phyloP scores from a whole-genome alignment of 92 coral and sea anemone species.

The Palythoa grandiflora region DNA sequence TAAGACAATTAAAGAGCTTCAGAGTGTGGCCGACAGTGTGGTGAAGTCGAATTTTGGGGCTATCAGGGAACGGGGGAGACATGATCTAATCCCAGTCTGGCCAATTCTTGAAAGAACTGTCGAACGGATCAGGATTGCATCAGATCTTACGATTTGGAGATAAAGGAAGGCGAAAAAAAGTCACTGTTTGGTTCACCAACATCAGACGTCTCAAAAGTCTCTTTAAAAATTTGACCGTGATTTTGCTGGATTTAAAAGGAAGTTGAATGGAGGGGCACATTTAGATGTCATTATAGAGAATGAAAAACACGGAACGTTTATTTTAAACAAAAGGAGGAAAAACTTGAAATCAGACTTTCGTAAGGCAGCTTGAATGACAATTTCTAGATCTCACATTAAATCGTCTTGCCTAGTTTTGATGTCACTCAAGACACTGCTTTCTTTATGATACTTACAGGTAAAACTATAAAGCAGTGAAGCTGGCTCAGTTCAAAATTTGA shows the following conservation, averaged over 20 bases:
- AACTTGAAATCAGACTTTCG: not conserved
- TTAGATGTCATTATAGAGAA: conserved; percentile 4
- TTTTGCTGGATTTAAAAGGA: not conserved
- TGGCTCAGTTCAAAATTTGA: not conserved
- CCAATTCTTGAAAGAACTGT: conserved; percentile 34
- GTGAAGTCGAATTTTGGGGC: too few relatives aligned
- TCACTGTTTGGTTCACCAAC: conserved; percentile 4
- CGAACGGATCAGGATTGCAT: not conserved
- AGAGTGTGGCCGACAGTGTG: too few relatives aligned
- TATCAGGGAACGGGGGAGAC: conserved; percentile 41
- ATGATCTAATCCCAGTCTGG: conserved; percentile 46
- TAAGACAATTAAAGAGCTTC: not conserved
- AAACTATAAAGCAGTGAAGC: not conserved
- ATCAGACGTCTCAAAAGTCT: not conserved
- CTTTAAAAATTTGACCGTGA: not conserved
- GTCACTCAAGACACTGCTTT: not conserved
- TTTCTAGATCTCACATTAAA: not conserved
- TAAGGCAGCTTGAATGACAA: conserved; percentile 32
- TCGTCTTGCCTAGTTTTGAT: not conserved
- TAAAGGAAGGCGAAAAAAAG: conserved; percentile 23
- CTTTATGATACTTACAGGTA: not conserved
- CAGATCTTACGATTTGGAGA: conserved; percentile 20
- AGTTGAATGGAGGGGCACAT: not conserved
- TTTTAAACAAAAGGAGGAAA: conserved; percentile 30
- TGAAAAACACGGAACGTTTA: conserved; percentile 19